A percentile compares a stretch with the other conserved stretches of the same genome.
Conservation (phyloP, 1,140 invertebrate genomes). For the Oscheius sp. region DNA sequence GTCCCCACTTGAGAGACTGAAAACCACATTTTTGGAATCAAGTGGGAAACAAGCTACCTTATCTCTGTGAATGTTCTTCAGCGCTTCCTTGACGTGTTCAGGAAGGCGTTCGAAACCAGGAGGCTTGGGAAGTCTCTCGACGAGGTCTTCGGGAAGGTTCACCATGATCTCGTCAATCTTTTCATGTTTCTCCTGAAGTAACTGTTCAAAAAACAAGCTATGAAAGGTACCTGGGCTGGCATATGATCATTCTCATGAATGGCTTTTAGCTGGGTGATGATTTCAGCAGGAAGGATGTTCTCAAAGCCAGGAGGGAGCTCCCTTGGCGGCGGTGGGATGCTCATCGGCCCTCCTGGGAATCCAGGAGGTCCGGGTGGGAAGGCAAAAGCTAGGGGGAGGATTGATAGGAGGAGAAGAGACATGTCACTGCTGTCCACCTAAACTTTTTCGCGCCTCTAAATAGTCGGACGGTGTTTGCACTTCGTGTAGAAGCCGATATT, state of each 20-base stretch:
- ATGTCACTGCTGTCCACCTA: not conserved
- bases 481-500: constrained; percentile 11
- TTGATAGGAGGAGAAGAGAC: constrained; percentile 1
- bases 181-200: constrained; percentile 15
- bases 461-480: not conserved
- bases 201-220: not conserved
- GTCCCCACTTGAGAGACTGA: not conserved
- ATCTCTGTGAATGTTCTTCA: constrained; percentile 4
- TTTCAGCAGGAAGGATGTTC: constrained; percentile 5
- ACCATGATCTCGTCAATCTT: constrained; percentile 11
- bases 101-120: constrained; percentile 12
- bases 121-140: constrained; percentile 3
- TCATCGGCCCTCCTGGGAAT: not conserved
- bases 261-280: not conserved
- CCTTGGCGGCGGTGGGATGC: not conserved
- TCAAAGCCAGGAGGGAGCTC: constrained; percentile 16
- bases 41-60: not conserved
- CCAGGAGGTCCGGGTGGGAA: not conserved
- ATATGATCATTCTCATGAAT: constrained; percentile 9
- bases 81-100: not conserved
- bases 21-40: not conserved
- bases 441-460: not conserved
- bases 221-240: not conserved
- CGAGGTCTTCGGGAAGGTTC: not conserved
- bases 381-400: not conserved